Evolutionary conservation across 1,140 invertebrate species (phyloP).

Genomic region (Apis dorsata): DNA sequence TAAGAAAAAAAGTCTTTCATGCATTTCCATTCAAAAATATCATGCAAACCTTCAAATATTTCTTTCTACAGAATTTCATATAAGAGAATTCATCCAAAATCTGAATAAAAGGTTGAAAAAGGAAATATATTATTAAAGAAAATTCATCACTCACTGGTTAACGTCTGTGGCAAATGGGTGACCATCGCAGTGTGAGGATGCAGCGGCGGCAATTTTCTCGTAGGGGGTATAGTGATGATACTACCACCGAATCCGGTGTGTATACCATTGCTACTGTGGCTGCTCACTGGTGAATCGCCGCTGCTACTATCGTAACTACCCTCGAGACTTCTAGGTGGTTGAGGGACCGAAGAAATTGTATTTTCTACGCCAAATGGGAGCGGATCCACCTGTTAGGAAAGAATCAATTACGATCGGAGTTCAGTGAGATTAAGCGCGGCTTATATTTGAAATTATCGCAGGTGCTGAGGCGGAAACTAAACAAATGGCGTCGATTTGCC

Average conservation of each 20-base stretch:
- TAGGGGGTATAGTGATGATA: conserved; percentile 72
- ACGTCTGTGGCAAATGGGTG: conserved; percentile 41
- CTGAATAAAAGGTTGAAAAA: neutral
- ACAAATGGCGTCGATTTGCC: conserved; percentile 10
- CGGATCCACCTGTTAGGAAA: conserved; percentile 74
- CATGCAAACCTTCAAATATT: too few species aligned
- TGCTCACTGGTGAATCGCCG: conserved; percentile 64
- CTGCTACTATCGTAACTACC: conserved; percentile 67
- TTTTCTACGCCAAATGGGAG: conserved; percentile 10
- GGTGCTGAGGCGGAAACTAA: neutral
- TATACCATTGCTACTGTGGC: conserved; percentile 62
- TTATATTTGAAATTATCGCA: conserved; percentile 23
- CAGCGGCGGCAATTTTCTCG: conserved; percentile 69
- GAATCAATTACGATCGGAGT: conserved; percentile 54
- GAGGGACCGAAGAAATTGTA: conserved; percentile 43
- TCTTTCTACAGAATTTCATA: too few species aligned
- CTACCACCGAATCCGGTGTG: conserved; percentile 68
- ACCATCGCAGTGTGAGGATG: conserved; percentile 59
- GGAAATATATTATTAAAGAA: neutral
- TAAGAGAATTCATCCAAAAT: too few species aligned
- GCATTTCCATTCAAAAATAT: too few species aligned
- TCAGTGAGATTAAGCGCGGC: neutral
- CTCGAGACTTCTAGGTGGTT: conserved; percentile 56
- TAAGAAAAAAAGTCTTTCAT: neutral
- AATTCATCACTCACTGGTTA: neutral